Evolutionary conservation across 2,888 invertebrate species (phyloP), one percentile per base, ranked within the genome.

Genomic region (Lithophane socia): DNA sequence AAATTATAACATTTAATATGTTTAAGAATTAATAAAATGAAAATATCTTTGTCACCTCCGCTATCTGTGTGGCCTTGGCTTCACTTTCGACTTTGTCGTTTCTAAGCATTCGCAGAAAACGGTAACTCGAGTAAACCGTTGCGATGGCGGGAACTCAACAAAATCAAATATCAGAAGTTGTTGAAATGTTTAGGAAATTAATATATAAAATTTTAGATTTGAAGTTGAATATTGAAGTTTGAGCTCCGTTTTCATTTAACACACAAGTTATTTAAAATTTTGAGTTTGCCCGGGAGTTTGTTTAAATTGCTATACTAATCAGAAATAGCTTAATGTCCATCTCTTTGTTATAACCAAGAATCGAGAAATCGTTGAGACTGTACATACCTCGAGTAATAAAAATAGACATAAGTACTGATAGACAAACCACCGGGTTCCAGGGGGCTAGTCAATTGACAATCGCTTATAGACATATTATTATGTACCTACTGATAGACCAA

Each of bases 131-230:
- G 73, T 60, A 18, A 74, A 63, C 74, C 70, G 67, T 70, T 70
- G 52, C 47, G 61, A 69, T 80, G 70, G 44, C 21, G 70, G 37
- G 21, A 64, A 64, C 70, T 74, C 37, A 71, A 83, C 82, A 63
- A 84, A 82, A 84, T 75, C 54, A 72, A 85, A 75, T 85, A 82
- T 72, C 37, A 56, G 52, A 75, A 84, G 63, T 80, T 74, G 49
- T 69, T 71, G 75, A 72, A 81, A 82, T 72, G 60, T 75, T 84
- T 56, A 75, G 56, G 56, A 81, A 84, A 80, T 80, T 84, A 84
- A 75, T 84, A 58, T 68, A 80, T 82, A 54, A 16, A 75, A 75
- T 75, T 75, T 65, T 58, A n/a, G 63, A 79, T 54, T 73, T 78
- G 42, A 82, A 58, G 24, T 60, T 68, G 29, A 70, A 54, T 64